Percentiles rank a stretch among this genome's conserved stretches.
Evolutionary conservation across 2,113 vertebrate species (phyloP).

Genomic region (Neoarius graeffei): DNA sequence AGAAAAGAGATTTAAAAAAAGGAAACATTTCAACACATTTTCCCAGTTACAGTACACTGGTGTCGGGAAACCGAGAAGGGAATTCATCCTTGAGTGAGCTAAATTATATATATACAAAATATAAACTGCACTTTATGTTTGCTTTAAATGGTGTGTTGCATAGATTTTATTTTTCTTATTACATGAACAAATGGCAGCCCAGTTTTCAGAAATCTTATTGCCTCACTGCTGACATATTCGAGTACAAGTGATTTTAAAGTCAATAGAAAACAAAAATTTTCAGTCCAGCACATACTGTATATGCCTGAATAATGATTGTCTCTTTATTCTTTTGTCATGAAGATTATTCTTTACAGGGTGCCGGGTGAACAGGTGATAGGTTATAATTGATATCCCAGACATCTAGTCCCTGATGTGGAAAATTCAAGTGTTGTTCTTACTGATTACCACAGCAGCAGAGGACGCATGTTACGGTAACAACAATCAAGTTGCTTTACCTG

Average conservation of each 20-base stretch:
- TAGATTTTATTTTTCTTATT: conserved; percentile 15
- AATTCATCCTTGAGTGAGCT: background rate
- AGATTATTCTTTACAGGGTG: background rate
- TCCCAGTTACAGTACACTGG: background rate
- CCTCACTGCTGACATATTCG: background rate
- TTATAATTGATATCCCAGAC: background rate
- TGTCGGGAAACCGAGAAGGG: background rate
- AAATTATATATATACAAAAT: background rate
- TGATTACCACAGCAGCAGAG: background rate
- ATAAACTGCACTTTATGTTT: background rate
- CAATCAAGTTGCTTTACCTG: background rate
- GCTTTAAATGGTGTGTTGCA: conserved; percentile 8
- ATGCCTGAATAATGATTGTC: background rate
- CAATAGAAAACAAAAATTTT: background rate
- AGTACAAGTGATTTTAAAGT: background rate
- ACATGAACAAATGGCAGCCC: background rate
- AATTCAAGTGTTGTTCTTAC: background rate
- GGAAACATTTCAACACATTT: background rate
- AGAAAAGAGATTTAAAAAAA: background rate
- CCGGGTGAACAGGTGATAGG: background rate
- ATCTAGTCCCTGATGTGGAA: conserved; percentile 14
- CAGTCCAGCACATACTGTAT: background rate
- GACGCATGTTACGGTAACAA: background rate
- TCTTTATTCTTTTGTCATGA: background rate
- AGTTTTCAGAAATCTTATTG: background rate